Conservation (phyloP, 2,888 invertebrate species). For the Nomada lathburiana region DNA sequence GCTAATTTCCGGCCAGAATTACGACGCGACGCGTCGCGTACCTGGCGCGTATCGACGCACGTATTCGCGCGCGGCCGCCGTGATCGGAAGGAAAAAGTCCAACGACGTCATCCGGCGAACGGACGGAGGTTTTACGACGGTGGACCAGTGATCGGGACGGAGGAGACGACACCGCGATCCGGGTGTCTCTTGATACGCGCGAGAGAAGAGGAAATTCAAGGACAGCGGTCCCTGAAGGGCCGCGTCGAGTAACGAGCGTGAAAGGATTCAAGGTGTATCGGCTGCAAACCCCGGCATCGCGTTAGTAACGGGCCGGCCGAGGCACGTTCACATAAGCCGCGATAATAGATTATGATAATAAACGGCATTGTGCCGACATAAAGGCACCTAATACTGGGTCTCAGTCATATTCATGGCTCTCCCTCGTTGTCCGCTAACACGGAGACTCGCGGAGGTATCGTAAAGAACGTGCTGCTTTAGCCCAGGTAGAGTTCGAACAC, state of each 20-base stretch:
- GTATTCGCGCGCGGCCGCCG: neutral
- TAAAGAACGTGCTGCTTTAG: conserved; percentile 63
- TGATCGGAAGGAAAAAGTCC: conserved; percentile 15
- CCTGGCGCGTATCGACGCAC: conserved; percentile 3
- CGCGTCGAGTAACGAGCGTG: conserved; percentile 60
- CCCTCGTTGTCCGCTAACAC: conserved; percentile 57
- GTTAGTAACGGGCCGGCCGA: conserved; percentile 54
- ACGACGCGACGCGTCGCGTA: neutral
- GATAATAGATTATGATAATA: conserved; percentile 83
- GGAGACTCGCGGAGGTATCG: conserved; percentile 46
- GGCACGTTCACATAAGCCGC: conserved; percentile 74
- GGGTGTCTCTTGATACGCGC: conserved; percentile 12
- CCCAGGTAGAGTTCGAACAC: conserved; percentile 56
- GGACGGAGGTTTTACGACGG: neutral
- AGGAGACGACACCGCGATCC: conserved; percentile 9
- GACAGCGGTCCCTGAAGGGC: conserved; percentile 44
- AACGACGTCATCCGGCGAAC: neutral
- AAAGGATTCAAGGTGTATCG: conserved; percentile 55
- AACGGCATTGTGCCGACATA: conserved; percentile 80
- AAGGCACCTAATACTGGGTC: conserved; percentile 70
- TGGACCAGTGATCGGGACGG: conserved; percentile 20
- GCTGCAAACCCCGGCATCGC: conserved; percentile 44
- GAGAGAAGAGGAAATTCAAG: conserved; percentile 43
- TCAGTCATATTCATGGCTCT: conserved; percentile 67
- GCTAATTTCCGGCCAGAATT: conserved; percentile 4